These are phyloP conservation scores for Eilema griseolum DNA, from an alignment of 2,888 invertebrate species.

Conservation along the genomic window DNA sequence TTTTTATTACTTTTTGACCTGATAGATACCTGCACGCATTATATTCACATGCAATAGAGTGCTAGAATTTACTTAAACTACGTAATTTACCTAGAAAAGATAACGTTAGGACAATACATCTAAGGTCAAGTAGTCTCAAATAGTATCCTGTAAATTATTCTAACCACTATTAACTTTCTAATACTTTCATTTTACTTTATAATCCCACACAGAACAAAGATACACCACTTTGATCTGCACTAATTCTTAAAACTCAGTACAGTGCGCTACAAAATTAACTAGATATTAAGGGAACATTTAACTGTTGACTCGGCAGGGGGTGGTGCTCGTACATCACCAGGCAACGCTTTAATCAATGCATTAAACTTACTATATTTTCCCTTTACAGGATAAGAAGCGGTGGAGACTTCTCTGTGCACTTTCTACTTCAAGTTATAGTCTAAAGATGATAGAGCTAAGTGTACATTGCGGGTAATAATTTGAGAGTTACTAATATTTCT, in stretches of 20 bases:
- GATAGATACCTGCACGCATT: no score
- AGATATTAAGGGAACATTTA: slow-evolving; percentile 18
- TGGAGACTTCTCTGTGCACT: background rate
- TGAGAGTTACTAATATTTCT: background rate
- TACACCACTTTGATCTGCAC: background rate
- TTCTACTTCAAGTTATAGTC: background rate
- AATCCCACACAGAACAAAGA: slow-evolving; percentile 1
- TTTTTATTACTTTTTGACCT: no score
- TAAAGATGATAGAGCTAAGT: background rate
- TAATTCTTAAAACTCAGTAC: background rate
- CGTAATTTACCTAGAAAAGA: no score
- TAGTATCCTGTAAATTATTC: no score
- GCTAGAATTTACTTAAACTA: no score
- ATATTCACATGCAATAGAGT: no score
- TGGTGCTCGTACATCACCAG: slow-evolving; percentile 24
- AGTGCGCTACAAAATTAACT: background rate
- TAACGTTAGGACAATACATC: no score
- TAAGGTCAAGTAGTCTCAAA: no score
- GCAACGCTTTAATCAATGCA: slow-evolving; percentile 45
- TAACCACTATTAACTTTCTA: background rate
- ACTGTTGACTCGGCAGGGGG: slow-evolving; percentile 14
- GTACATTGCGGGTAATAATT: background rate
- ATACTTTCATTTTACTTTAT: background rate
- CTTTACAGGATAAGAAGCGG: slow-evolving; percentile 4
- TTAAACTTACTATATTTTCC: slow-evolving; percentile 47